Base-by-base conservation (phyloP, 2,113 vertebrate genomes). In the Callocephalon fimbriatum region DNA sequence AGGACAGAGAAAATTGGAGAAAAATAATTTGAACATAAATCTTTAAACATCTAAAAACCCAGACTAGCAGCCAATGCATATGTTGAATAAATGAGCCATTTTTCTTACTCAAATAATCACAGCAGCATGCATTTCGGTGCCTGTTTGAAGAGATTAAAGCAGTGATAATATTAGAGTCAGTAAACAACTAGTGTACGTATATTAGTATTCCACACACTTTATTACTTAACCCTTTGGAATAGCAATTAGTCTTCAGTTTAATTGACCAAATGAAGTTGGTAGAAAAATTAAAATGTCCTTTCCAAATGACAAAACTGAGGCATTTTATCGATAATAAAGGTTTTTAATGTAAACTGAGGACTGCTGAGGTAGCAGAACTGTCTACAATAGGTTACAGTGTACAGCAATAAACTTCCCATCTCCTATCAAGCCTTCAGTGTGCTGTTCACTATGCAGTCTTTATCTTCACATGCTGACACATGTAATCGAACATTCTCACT, bases 401-500 rank as follows among this genome's bases (percentile, higher is more conserved):
- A 42, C 42, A 90, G 88, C 10, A 31, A 98, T 97, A 94, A 97
- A 96, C 96, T 76, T 91, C 87, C 93, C 78, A n/a, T 82, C 95
- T 96, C 85, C 93, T 53, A 85, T 95, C 94, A 85, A 97, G 93
- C 85, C 95, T 97, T 97, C 97, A 88, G 59, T 27, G 2, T 32
- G 93, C 96, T 94, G 95, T 95, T 98, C 95, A 65, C 94, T 48
- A 53, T 42, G 56, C 97, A 95, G 95, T 95, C 93, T 80, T 98
- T 97, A 97, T 98, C 97, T 93, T 96, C 97, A 71, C 96, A 59
- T 81, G 95, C 97, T 98, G 98, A 98, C 97, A 98, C 95, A 48
- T 95, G 94, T 97, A 98, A 98, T 98, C 97, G 96, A 97, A 93
- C 97, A 95, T 97, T 97, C 97, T 98, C 97, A 96, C 97, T 98